Evolutionary conservation across 1,140 invertebrate species (phyloP).

Genomic region (Acromyrmex echinatior): DNA sequence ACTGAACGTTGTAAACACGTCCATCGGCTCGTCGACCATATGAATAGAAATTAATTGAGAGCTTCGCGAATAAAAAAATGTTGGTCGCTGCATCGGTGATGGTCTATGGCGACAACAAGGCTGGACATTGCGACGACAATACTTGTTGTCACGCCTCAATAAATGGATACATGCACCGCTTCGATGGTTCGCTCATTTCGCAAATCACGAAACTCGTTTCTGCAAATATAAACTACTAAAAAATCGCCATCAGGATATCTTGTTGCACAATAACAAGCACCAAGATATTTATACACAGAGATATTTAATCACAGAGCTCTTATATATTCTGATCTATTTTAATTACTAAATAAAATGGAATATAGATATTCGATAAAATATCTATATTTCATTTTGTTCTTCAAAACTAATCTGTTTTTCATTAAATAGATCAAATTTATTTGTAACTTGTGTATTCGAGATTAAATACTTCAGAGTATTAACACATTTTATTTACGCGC

Average conservation of each 20-base stretch:
- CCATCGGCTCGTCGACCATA: constrained; percentile 53
- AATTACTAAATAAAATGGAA: neutral
- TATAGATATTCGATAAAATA: neutral
- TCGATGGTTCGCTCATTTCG: constrained; percentile 37
- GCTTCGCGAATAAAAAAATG: constrained; percentile 63
- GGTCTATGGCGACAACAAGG: neutral
- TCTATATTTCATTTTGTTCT: neutral
- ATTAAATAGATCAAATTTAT: neutral
- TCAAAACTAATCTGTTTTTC: neutral
- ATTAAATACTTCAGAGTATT: constrained; percentile 15
- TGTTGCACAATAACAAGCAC: neutral
- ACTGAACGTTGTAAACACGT: constrained; percentile 71
- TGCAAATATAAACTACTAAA: neutral
- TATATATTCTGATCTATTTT: neutral
- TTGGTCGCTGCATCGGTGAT: constrained; percentile 30
- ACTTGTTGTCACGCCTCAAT: constrained; percentile 69
- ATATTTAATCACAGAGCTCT: neutral
- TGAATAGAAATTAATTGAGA: constrained; percentile 76
- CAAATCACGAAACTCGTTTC: neutral
- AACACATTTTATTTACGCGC: neutral
- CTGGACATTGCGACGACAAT: constrained; percentile 63
- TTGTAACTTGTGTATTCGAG: neutral
- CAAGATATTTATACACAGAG: neutral
- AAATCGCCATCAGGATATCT: neutral
- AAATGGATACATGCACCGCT: constrained; percentile 64